These are phyloP conservation scores for Fundulus diaphanus DNA, from an alignment of 2,797 vertebrate genomes.

Conservation along the genomic window DNA sequence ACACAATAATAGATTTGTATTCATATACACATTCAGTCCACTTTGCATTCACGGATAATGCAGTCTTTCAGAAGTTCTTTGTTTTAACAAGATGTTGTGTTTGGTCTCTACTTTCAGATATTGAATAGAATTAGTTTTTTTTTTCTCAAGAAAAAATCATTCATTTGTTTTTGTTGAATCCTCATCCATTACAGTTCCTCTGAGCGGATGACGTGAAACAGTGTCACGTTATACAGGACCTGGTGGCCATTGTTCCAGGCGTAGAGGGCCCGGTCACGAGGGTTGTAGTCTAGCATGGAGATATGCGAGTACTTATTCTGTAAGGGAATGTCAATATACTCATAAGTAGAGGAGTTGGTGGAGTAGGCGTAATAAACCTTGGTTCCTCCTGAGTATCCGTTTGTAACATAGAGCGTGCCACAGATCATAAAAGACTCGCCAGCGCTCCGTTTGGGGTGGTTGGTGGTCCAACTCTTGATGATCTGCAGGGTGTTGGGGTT, in stretches of 20 bases:
- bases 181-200: constrained; percentile 88
- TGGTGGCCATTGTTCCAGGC: constrained; percentile 99
- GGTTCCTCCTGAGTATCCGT: constrained; percentile 94
- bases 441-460: constrained; percentile 95
- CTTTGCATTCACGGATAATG: constrained; percentile 58
- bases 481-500: constrained; percentile 93
- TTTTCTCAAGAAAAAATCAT: constrained; percentile 64
- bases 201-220: constrained; percentile 96
- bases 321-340: constrained; percentile 97
- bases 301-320: constrained; percentile 98
- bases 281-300: constrained; percentile 99
- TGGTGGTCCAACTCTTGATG: constrained; percentile 94
- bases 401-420: constrained; percentile 96
- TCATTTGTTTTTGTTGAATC: constrained; percentile 37
- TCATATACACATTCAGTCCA: constrained; percentile 72
- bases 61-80: constrained; percentile 56
- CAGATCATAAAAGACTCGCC: constrained; percentile 99
- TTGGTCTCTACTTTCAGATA: constrained; percentile 59
- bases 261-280: constrained; percentile 93
- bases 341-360: constrained; percentile 97
- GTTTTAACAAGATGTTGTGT: constrained; percentile 50
- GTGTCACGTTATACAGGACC: constrained; percentile 95
- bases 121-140: constrained; percentile 55
- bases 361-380: constrained; percentile 98
- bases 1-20: constrained; percentile 56